Conservation (phyloP, 2,797 vertebrate species). For the Thripadectes ignobilis region DNA sequence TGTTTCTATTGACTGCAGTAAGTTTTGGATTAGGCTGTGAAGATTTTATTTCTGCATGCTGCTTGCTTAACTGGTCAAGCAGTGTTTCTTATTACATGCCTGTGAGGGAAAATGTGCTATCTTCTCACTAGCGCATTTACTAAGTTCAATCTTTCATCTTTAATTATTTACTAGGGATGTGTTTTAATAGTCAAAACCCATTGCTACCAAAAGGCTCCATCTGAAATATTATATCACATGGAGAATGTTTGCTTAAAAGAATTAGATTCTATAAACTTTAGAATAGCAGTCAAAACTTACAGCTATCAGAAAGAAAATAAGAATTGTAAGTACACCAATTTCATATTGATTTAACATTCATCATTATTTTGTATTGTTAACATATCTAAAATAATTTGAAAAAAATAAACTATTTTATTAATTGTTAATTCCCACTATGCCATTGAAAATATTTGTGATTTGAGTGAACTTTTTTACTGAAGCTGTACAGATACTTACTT, state of each 20-base stretch:
- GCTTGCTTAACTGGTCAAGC: conserved; percentile 32
- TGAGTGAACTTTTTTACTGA: conserved; percentile 19
- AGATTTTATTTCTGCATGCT: conserved; percentile 4
- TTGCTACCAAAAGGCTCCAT: background rate
- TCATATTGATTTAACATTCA: background rate
- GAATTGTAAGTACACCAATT: background rate
- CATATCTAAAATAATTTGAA: conserved; percentile 16
- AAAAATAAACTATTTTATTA: conserved; percentile 46
- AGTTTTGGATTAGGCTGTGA: background rate
- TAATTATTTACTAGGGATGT: conserved; percentile 20
- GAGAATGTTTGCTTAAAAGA: conserved; percentile 10
- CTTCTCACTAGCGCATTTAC: conserved; percentile 13
- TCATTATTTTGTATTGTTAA: background rate
- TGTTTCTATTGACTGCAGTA: conserved; percentile 14
- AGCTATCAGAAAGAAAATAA: background rate
- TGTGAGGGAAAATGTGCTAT: conserved; percentile 19
- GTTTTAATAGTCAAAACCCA: background rate
- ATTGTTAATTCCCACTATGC: conserved; percentile 48
- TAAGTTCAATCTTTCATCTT: background rate
- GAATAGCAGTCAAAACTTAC: background rate
- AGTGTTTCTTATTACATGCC: background rate
- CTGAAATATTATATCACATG: background rate
- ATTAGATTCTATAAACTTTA: background rate
- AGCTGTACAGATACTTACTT: conserved; percentile 5
- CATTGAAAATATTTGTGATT: conserved; percentile 28